Conservation (phyloP, 2,888 invertebrate species). For the Siphlonurus alternatus region DNA sequence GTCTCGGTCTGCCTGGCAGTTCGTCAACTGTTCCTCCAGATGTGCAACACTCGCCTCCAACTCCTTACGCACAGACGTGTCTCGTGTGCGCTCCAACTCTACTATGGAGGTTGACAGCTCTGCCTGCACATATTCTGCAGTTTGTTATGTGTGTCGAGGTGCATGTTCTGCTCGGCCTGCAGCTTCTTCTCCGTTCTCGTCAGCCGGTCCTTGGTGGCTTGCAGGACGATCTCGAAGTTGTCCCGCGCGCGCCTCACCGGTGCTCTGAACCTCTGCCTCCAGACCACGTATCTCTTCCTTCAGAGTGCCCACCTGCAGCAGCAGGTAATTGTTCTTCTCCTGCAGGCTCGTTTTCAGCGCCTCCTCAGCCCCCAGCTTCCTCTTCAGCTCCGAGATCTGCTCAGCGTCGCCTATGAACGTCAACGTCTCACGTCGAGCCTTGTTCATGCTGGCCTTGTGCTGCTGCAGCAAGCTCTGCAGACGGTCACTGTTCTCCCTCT, state of each 20-base stretch:
- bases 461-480: constrained; percentile 32
- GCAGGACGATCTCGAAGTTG: no score
- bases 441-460: constrained; percentile 12
- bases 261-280: no score
- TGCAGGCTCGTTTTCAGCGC: background rate
- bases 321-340: background rate
- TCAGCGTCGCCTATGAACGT: background rate
- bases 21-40: background rate
- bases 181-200: no score
- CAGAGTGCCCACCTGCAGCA: no score
- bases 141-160: no score
- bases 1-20: no score
- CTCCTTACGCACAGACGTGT: background rate
- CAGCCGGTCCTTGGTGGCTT: no score
- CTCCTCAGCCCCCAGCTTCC: background rate
- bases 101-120: constrained; percentile 12
- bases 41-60: background rate
- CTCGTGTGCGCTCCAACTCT: constrained; percentile 16
- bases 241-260: no score
- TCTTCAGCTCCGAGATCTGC: background rate
- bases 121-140: no score
- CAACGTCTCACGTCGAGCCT: constrained; percentile 1
- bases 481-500: constrained; percentile 34
- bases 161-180: no score
- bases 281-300: no score